Conservation (phyloP, 1,140 invertebrate genomes). For the Pantala flavescens region DNA sequence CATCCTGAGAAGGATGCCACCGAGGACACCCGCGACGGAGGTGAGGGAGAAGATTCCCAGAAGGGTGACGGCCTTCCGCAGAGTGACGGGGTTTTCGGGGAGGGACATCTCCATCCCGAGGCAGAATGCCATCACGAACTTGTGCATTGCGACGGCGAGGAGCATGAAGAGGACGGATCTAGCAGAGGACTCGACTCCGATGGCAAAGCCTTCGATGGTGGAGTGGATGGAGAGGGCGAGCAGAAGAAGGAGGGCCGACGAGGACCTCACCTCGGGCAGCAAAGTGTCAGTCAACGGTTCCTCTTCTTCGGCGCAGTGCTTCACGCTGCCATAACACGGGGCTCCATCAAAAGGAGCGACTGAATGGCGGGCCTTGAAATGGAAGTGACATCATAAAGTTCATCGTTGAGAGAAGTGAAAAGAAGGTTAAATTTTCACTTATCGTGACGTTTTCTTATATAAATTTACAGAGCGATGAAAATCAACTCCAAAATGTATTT, state of each 20-base stretch:
- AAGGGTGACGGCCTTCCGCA: background rate
- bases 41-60: background rate
- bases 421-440: too few species aligned
- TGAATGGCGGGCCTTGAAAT: too few species aligned
- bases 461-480: too few species aligned
- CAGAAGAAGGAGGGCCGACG: constrained; percentile 44
- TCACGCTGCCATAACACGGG: background rate
- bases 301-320: constrained; percentile 13
- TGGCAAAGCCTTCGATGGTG: constrained; percentile 69
- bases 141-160: constrained; percentile 43
- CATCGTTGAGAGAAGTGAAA: too few species aligned
- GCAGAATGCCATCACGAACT: constrained; percentile 67
- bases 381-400: too few species aligned
- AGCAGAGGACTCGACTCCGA: constrained; percentile 57
- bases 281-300: background rate
- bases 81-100: background rate
- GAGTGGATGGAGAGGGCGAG: constrained; percentile 66
- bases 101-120: constrained; percentile 54
- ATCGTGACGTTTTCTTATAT: too few species aligned
- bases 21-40: background rate
- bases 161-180: constrained; percentile 15
- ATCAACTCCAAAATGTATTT: too few species aligned
- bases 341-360: background rate
- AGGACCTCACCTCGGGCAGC: background rate
- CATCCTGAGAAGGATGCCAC: background rate